A percentile compares a stretch with the other conserved stretches of the same genome.
Evolutionary conservation across 2,113 vertebrate species (phyloP).

Genomic region (Pseudorhombus dupliciocellatus): DNA sequence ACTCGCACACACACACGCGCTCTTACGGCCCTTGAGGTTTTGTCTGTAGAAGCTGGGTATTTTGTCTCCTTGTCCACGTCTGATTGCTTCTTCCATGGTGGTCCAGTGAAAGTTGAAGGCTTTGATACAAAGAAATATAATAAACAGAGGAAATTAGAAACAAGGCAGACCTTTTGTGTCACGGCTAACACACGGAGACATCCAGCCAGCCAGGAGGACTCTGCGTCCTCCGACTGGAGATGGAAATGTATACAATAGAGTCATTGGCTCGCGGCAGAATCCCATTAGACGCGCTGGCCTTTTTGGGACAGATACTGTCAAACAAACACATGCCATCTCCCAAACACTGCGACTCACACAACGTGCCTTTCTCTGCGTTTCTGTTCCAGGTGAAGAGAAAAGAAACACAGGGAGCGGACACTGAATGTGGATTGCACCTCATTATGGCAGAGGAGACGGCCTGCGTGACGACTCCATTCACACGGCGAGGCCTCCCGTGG

Average conservation of each 20-base stretch:
- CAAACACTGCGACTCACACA: slow-evolving; percentile 16
- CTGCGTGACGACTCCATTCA: slow-evolving; percentile 52
- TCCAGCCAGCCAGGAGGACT: slow-evolving; percentile 39
- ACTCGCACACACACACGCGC: slow-evolving; percentile 23
- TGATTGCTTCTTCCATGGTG: slow-evolving; percentile 75
- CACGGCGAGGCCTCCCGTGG: slow-evolving; percentile 23
- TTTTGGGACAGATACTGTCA: slow-evolving; percentile 48
- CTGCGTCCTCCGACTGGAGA: slow-evolving; percentile 34
- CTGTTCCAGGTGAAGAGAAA: slow-evolving; percentile 36
- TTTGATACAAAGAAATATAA: slow-evolving; percentile 74
- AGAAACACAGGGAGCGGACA: slow-evolving; percentile 33
- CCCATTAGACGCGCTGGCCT: slow-evolving; percentile 49
- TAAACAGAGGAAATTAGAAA: slow-evolving; percentile 79
- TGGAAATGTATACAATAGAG: slow-evolving; percentile 65
- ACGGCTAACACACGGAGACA: slow-evolving; percentile 45
- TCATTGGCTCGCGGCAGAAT: slow-evolving; percentile 39
- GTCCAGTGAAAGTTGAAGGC: slow-evolving; percentile 61
- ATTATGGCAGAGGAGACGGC: slow-evolving; percentile 31
- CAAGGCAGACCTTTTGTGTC: slow-evolving; percentile 64
- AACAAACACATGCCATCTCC: slow-evolving; percentile 47
- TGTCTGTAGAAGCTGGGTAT: slow-evolving; percentile 72
- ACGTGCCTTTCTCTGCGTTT: slow-evolving; percentile 22
- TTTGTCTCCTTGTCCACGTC: slow-evolving; percentile 72
- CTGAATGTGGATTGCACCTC: slow-evolving; percentile 18
- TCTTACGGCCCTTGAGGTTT: slow-evolving; percentile 64